Evolutionary conservation across 1,140 invertebrate genomes (phyloP).

Genomic region (Batillaria attramentaria): DNA sequence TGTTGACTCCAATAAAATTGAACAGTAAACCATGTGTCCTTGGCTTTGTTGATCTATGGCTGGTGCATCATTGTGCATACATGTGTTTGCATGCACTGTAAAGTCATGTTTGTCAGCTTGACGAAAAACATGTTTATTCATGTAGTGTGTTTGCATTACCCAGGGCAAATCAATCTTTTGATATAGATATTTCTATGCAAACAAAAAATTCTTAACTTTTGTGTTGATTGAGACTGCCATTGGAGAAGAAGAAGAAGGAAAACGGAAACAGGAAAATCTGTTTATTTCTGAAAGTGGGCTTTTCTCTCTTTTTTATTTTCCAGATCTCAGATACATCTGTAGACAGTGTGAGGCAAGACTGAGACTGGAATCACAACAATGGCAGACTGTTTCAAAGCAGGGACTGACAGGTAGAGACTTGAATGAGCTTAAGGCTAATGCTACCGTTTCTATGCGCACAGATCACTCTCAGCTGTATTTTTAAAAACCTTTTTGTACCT

Average conservation of each 20-base stretch:
- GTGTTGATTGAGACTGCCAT: background rate
- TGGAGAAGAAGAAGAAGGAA: background rate
- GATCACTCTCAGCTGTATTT: background rate
- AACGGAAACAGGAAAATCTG: background rate
- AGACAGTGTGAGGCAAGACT: background rate
- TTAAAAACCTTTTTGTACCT: background rate
- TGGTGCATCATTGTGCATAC: background rate
- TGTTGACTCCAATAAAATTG: too few species aligned
- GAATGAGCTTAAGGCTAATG: too few species aligned
- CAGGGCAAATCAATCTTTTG: background rate
- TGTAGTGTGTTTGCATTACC: background rate
- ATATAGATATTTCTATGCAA: background rate
- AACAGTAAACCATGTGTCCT: too few species aligned
- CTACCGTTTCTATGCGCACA: background rate
- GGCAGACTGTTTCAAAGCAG: conserved; percentile 4
- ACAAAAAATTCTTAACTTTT: background rate
- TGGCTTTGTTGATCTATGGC: background rate
- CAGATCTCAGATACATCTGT: background rate
- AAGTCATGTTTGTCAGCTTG: too few species aligned
- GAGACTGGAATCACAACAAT: too few species aligned
- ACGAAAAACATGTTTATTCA: too few species aligned
- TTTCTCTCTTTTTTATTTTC: background rate
- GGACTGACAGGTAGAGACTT: conserved; percentile 5
- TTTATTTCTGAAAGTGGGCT: background rate
- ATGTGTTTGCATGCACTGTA: background rate